These are phyloP conservation scores for Platysternon megacephalum DNA, from an alignment of 2,113 vertebrate species.

Conservation along the genomic window DNA sequence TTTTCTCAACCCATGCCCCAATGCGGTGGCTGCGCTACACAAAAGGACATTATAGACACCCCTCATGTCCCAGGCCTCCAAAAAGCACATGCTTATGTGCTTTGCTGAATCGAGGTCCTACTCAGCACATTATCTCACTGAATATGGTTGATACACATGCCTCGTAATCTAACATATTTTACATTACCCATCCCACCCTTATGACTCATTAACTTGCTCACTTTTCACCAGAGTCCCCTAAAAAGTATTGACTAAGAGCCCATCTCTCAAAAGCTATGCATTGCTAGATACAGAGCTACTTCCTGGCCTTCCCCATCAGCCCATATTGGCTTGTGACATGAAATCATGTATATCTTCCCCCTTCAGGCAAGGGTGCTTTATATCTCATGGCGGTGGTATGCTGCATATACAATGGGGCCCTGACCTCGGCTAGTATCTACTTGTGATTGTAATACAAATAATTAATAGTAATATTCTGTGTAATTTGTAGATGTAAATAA, in stretches of 20 bases:
- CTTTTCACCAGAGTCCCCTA: not conserved
- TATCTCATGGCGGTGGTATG: not conserved
- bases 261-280: not conserved
- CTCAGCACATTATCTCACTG: not conserved
- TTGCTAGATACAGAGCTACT: not conserved
- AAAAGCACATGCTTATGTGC: not conserved
- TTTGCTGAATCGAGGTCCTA: not conserved
- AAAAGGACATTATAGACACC: not conserved
- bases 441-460: not conserved
- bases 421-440: not conserved
- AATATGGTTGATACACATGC: not conserved
- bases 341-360: not conserved
- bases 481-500: not conserved
- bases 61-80: not conserved
- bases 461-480: not conserved
- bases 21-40: not conserved
- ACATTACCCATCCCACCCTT: accelerated
- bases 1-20: not conserved
- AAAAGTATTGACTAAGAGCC: not conserved
- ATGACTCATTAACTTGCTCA: not conserved
- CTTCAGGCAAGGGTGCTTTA: not conserved
- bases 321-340: not conserved
- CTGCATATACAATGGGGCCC: not conserved
- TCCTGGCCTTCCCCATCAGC: not conserved
- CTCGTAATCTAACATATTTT: constrained; percentile 21